Base-by-base conservation (phyloP, 2,888 invertebrate species). In the Gastrophysa polygoni region DNA sequence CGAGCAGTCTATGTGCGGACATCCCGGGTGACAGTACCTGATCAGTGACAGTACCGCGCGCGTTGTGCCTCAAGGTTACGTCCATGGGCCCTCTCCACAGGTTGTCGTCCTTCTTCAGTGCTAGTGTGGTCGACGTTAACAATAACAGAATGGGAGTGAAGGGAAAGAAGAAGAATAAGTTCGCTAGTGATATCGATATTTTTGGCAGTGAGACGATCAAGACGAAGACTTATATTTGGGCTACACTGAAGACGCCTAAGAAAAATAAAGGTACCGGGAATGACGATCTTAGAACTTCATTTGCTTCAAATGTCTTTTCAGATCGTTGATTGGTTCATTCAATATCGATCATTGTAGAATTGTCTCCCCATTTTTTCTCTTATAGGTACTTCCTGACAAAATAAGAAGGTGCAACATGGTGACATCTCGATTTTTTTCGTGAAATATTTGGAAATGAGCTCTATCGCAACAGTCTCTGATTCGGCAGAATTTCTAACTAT, bases 31-130 rank as follows among this genome's bases (percentile, higher is more conserved):
- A n/a, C n/a, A n/a, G n/a, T n/a, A n/a, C n/a, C n/a, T n/a, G n/a
- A n/a, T n/a, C n/a, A n/a, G n/a, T 38, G 32, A 38, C 34, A 38
- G 11, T 32, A 29, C 11, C 29, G 18, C 52, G 52, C 21, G 52
- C 47, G 32, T 28, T 48, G 51, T 55, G 50, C 63, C 50, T 24
- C 59, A 61, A 59, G 54, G 56, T 62, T 50, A 51, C 59, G 49
- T 64, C 70, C 67, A 88, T 88, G 86, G 86, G 86, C 73, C 87
- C 88, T 29, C 78, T 88, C 46, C 85, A 87, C 70, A 85, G 85
- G 76, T 83, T 88, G 56, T 86, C 87, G 66, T 86, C 87, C 59
- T 82, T 88, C 68, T 88, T 88, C 76, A 86, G 87, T 78, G 75
- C 78, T 43, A 82, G 81, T 75, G 76, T 74, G 3, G 72, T 78